Evolutionary conservation across 64 coral and sea anemone genomes (phyloP).

Genomic region (Hydrozoanthus tunicans): DNA sequence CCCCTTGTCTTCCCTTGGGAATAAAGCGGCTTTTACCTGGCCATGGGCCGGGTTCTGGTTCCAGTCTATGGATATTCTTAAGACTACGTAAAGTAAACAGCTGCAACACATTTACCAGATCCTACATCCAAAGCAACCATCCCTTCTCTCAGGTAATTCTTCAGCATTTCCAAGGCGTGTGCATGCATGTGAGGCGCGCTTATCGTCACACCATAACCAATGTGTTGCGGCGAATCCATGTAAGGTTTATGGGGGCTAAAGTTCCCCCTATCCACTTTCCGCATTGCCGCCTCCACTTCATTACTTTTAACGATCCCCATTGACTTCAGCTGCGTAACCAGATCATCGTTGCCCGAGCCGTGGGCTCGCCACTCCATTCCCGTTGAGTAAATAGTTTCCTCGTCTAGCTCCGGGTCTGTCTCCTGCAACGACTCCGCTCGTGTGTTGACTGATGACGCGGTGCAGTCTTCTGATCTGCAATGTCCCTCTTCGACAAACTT

Average conservation of each 20-base stretch:
- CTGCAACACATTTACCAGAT: constrained; percentile 62
- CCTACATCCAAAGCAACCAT: constrained; percentile 88
- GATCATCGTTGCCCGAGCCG: constrained; percentile 81
- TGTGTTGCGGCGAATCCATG: constrained; percentile 86
- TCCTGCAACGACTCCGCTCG: constrained; percentile 42
- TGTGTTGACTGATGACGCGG: not conserved
- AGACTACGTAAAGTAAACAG: not conserved
- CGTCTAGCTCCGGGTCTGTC: not conserved
- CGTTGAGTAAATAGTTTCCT: constrained; percentile 57
- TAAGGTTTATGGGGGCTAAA: constrained; percentile 75
- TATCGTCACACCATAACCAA: constrained; percentile 95
- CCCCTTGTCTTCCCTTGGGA: too few relatives aligned
- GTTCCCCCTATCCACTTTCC: constrained; percentile 78
- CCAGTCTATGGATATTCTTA: too few relatives aligned
- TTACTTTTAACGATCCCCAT: constrained; percentile 74
- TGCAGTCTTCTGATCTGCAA: constrained; percentile 23
- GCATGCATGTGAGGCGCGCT: constrained; percentile 99
- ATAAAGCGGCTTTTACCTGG: too few relatives aligned
- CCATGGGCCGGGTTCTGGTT: too few relatives aligned
- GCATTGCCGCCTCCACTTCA: constrained; percentile 83
- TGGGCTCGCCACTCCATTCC: constrained; percentile 99
- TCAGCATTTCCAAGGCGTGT: constrained; percentile 93
- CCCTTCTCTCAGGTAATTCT: constrained; percentile 87
- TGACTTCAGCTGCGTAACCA: constrained; percentile 77
- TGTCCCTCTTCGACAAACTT: constrained; percentile 18